phyloP scores from a whole-genome alignment of 2,113 vertebrate genomes.

The Aldabrachelys gigantea region DNA sequence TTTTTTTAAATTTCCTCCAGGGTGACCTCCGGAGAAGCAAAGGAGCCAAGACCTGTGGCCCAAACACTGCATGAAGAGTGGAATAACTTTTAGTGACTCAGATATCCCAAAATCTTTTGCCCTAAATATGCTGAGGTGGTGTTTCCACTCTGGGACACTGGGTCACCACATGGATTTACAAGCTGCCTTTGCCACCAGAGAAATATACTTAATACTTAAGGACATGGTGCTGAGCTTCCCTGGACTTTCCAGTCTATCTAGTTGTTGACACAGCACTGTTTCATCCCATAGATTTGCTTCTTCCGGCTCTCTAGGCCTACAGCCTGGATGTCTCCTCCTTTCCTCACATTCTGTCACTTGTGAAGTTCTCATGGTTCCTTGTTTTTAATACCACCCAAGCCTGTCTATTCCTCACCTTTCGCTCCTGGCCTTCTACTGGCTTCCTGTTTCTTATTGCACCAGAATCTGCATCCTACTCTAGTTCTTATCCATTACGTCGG shows the following conservation, averaged over 20 bases:
- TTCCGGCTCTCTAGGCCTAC: accelerated
- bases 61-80: neutral
- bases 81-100: neutral
- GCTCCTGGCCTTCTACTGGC: neutral
- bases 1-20: neutral
- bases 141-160: neutral
- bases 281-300: neutral
- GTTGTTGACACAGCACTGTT: neutral
- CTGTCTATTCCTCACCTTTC: accelerated
- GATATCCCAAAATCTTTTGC: neutral
- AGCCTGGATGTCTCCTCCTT: accelerated
- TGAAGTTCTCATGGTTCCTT: neutral
- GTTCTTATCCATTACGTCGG: neutral
- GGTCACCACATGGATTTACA: neutral
- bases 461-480: neutral
- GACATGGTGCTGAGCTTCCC: neutral
- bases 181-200: neutral
- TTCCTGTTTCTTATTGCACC: neutral
- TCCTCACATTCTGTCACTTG: neutral
- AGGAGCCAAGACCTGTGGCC: neutral
- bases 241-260: neutral
- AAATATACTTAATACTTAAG: neutral
- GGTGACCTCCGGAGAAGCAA: neutral
- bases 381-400: neutral
- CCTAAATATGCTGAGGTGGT: neutral